Evolutionary conservation across 2,113 vertebrate genomes (phyloP).

Genomic region (Sardina pilchardus): DNA sequence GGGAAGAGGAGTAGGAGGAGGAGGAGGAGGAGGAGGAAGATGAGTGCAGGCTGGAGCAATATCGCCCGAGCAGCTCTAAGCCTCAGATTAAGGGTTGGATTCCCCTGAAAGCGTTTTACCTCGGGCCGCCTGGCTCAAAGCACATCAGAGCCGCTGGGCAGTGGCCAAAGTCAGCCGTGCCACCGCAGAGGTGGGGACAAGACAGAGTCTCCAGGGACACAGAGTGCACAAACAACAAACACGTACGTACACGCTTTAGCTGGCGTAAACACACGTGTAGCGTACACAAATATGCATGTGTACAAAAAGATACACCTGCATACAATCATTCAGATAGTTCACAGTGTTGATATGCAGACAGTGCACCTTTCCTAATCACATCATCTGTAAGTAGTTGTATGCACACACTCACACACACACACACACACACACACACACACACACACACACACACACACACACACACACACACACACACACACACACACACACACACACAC

Average conservation of each 20-base stretch:
- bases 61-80: conserved; percentile 51
- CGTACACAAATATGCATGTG: too few species aligned
- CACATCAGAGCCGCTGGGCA: conserved; percentile 61
- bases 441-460: not conserved
- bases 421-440: not conserved
- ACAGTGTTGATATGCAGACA: not conserved
- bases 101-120: conserved; percentile 39
- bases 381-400: too few species aligned
- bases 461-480: not conserved
- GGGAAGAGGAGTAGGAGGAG: too few species aligned
- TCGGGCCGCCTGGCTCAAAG: conserved; percentile 45
- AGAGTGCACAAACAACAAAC: not conserved
- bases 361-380: not conserved
- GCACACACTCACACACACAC: conserved; percentile 16
- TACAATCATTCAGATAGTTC: not conserved
- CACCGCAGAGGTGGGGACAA: too few species aligned
- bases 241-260: not conserved
- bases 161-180: not conserved
- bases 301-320: too few species aligned
- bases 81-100: conserved; percentile 57
- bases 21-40: conserved; percentile 43
- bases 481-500: not conserved
- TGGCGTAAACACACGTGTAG: not conserved
- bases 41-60: conserved; percentile 52
- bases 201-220: too few species aligned